Base-by-base conservation (phyloP, 2,113 vertebrate species). In the Hemicordylus capensis region DNA sequence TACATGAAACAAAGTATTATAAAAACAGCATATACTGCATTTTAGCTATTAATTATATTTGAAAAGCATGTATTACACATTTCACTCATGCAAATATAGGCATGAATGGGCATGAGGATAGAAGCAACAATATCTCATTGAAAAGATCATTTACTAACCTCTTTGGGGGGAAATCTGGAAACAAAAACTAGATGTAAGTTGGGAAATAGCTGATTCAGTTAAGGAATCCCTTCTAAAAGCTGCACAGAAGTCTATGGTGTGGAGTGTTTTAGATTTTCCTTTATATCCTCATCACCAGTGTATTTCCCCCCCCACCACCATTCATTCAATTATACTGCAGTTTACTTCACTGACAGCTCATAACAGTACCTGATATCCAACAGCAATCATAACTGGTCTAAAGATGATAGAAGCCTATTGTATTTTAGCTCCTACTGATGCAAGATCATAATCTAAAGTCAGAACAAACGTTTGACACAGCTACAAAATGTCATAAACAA, bases 401-500 rank as follows among this genome's bases (percentile, higher is more conserved):
- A 46, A 22, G 12, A 12, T 46, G 31, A 79, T 14, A 64, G 56
- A 39, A 78, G 11, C 26, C 8, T 26, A 46, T 6, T 85, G 54
- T n/a, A n/a, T n/a, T n/a, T n/a, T n/a, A n/a, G 15, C 26, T 93
- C 90, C 90, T 48, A 58, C 86, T 31, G 69, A 69, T 88, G 11
- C 42, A 19, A 81, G 92, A 15, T 5, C 76, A 93, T 8, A 80
- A 67, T 31, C 31, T 51, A 67, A 24, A 83, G 93, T 3, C 76
- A 92, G 82, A 93, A 86, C 3, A 61, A 93, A 72, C 78, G 89
- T 86, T 87, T 39, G 91, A 80, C 34, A 76, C 31, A 92, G 75
- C n/a, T 8, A 28, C 12, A 83, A 90, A 78, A 91, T 81, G 75
- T 91, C 69, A 87, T 64, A 9, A 11, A 87, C 88, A 24, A 85